These are phyloP conservation scores for Synanthedon vespiformis DNA, from an alignment of 2,888 invertebrate genomes.

Conservation along the genomic window DNA sequence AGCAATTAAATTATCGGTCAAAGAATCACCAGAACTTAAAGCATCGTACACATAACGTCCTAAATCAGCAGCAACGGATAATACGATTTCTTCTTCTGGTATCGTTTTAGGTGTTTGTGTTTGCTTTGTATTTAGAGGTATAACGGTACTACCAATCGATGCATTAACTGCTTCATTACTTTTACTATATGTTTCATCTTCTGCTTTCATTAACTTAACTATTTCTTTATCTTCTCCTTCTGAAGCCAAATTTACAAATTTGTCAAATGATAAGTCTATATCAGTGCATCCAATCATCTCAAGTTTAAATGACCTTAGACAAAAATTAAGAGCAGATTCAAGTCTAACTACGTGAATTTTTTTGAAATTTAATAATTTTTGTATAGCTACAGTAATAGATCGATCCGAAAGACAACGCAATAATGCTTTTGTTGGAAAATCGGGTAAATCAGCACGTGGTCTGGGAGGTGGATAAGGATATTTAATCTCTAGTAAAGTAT, in stretches of 20 bases:
- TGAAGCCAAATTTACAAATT: conserved; percentile 31
- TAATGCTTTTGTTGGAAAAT: conserved; percentile 42
- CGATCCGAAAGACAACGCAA: conserved; percentile 54
- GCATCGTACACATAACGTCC: conserved; percentile 70
- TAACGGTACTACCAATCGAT: conserved; percentile 23
- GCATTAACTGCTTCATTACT: conserved; percentile 24
- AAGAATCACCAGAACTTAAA: conserved; percentile 61
- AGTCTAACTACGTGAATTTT: conserved; percentile 54
- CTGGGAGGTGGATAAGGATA: conserved; percentile 47
- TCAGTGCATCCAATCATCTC: conserved; percentile 65
- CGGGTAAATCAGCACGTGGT: conserved; percentile 41
- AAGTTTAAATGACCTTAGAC: conserved; percentile 61
- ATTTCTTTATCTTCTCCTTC: conserved; percentile 43
- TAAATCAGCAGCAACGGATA: conserved; percentile 61
- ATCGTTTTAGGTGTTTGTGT: conserved; percentile 73
- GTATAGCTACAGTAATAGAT: conserved; percentile 45
- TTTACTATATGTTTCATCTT: conserved; percentile 33
- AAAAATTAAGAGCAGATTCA: conserved; percentile 69
- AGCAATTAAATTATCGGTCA: conserved; percentile 67
- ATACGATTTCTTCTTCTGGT: conserved; percentile 67
- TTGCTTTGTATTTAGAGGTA: conserved; percentile 51
- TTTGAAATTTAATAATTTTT: conserved; percentile 39
- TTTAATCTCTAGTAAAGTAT: conserved; percentile 59
- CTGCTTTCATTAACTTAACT: conserved; percentile 40
- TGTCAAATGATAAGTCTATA: conserved; percentile 54